A percentile compares a stretch with the other conserved stretches of the same genome.
phyloP scores from a whole-genome alignment of 2,113 vertebrate genomes.

The Perca schrenkii region DNA sequence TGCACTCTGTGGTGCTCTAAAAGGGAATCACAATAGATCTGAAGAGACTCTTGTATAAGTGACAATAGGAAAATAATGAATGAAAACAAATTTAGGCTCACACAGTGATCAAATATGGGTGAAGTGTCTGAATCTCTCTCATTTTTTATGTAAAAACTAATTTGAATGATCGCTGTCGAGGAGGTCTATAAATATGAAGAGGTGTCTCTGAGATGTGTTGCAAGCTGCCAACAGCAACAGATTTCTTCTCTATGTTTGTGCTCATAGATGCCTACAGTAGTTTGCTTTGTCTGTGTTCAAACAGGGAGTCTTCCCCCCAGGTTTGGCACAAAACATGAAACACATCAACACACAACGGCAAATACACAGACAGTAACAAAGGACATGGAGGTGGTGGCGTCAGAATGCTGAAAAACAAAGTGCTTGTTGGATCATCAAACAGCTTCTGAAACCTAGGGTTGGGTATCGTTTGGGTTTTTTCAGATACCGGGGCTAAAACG shows the following conservation, averaged over 20 bases:
- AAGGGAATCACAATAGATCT: slow-evolving; percentile 17
- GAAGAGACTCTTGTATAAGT: slow-evolving; percentile 32
- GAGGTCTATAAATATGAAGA: not conserved
- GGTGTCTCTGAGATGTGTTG: not conserved
- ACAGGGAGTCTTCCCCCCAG: not conserved
- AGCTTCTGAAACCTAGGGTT: not conserved
- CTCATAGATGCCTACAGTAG: not conserved
- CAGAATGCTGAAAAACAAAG: not conserved
- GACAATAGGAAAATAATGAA: slow-evolving; percentile 30
- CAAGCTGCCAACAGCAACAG: not conserved
- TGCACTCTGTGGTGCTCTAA: slow-evolving; percentile 21
- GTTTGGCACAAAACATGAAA: not conserved
- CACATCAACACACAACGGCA: not conserved
- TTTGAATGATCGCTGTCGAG: not conserved
- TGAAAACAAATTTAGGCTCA: slow-evolving; percentile 14
- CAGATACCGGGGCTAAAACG: too few relatives aligned
- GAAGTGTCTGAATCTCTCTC: not conserved
- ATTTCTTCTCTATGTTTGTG: not conserved
- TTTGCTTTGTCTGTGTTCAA: not conserved
- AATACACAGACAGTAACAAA: not conserved
- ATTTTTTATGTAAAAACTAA: not conserved
- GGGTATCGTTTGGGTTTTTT: too few relatives aligned
- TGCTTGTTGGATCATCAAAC: not conserved
- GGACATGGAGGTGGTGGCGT: not conserved
- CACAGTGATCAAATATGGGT: not conserved